Evolutionary conservation across 2,113 vertebrate species (phyloP).

Genomic region (Collichthys lucidus): DNA sequence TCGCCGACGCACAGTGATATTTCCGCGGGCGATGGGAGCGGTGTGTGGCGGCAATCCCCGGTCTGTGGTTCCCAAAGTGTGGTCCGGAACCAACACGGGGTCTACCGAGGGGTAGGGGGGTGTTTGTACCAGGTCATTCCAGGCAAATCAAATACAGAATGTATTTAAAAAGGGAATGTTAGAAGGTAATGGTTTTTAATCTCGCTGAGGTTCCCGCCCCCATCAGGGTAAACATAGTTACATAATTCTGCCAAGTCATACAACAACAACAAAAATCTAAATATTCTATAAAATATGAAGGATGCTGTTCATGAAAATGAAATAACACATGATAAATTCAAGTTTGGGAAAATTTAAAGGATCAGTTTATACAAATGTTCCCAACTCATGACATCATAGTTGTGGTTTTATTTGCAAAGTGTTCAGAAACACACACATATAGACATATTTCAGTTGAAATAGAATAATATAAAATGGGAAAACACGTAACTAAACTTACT

Average conservation of each 20-base stretch:
- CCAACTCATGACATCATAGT: neutral
- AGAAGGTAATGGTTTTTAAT: neutral
- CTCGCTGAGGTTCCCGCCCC: neutral
- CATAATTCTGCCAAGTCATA: neutral
- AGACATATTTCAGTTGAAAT: neutral
- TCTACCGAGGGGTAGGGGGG: neutral
- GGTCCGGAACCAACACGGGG: slow-evolving; percentile 29
- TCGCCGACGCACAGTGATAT: slow-evolving; percentile 37
- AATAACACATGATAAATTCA: neutral
- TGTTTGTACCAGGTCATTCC: slow-evolving; percentile 31
- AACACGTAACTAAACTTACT: neutral
- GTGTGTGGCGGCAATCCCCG: neutral
- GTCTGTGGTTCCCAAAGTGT: slow-evolving; percentile 40
- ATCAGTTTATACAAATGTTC: neutral
- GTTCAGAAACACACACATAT: neutral
- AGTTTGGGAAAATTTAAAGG: neutral
- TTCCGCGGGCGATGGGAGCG: slow-evolving; percentile 43
- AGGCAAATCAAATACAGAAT: neutral
- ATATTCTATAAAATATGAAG: neutral
- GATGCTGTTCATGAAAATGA: too few species aligned
- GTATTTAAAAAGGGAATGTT: neutral
- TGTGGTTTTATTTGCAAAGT: neutral
- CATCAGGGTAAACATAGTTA: neutral
- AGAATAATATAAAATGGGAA: neutral
- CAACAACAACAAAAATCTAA: too few species aligned